These are phyloP conservation scores for Phaethornis superciliosus DNA, from an alignment of 2,113 vertebrate genomes.

Conservation along the genomic window DNA sequence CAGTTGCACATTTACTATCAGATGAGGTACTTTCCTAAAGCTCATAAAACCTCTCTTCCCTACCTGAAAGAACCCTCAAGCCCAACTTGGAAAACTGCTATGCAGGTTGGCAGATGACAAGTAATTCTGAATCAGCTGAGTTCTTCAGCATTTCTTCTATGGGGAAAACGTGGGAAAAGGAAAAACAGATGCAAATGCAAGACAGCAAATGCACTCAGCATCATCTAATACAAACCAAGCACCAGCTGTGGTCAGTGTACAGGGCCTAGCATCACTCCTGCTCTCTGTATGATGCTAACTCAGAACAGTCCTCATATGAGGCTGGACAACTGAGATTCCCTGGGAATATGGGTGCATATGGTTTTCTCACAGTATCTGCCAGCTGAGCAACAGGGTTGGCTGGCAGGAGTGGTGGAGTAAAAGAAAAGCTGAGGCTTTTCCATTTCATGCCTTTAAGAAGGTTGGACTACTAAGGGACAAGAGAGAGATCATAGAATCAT, in stretches of 20 bases:
- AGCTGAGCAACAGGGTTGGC: background rate
- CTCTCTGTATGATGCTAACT: background rate
- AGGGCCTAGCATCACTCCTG: background rate
- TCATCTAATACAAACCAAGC: background rate
- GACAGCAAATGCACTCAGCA: background rate
- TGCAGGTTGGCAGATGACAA: background rate
- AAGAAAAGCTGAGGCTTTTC: background rate
- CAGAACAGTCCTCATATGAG: background rate
- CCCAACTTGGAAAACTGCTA: accelerated
- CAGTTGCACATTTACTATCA: background rate
- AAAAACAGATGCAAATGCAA: background rate
- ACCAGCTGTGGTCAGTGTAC: background rate
- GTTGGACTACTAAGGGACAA: background rate
- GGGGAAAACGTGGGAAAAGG: background rate
- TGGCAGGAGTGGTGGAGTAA: background rate
- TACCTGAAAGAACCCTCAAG: background rate
- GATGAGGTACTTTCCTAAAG: background rate
- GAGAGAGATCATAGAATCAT: background rate
- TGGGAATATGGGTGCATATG: background rate
- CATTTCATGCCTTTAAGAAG: background rate
- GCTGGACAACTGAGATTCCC: background rate
- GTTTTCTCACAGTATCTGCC: background rate
- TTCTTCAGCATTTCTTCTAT: background rate
- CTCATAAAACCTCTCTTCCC: background rate
- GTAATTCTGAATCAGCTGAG: background rate